Base-by-base conservation (phyloP, 2,888 invertebrate genomes). In the Caradrina kadenii region DNA sequence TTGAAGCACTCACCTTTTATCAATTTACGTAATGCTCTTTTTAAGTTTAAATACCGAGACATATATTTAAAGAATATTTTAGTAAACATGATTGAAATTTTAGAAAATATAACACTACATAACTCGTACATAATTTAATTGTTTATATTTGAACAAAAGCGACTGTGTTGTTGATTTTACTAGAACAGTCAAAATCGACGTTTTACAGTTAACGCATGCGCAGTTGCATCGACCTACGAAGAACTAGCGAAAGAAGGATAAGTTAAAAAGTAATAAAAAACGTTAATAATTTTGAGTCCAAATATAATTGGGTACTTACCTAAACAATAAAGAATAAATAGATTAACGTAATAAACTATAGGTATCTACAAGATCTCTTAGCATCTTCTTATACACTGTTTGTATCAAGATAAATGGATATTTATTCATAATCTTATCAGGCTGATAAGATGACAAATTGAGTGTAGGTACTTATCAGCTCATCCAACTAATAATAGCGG, bases 151-250 rank as follows among this genome's bases (percentile, higher is more conserved):
- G 21, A 48, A 31, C 26, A 19, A 31, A 55, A 59, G 45, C 45
- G 15, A 13, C 45, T 19, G 22, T 69, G 19, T 42, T 56, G 21
- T 56, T 48, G 50, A 61, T 45, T 69, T 53, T 54, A 50, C 21
- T 63, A 54, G 35, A 35, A 13, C 53, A 48, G 56, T 56, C 63
- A 56, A 53, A 54, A 75, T 76, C 76, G 76, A 70, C 76, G n/a
- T 76, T 76, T 74, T 45, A 19, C 31, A 22, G n/a, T 45, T 54
- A 54, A 76, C 75, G 75, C 75, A 75, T 75, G 75, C 75, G 75
- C 64, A 58, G 42, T 62, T 58, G 13, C 49, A 52, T 45, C 26
- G 15, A 31, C 26, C 21, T 48, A n/a, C 39, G 26, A 22, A 15
- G 15, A 8, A 13, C 0, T 45, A 45, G 31, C 19, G 22, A 55